These are phyloP conservation scores for Cylloceria caligata DNA, from an alignment of 2,888 invertebrate species.

Conservation along the genomic window DNA sequence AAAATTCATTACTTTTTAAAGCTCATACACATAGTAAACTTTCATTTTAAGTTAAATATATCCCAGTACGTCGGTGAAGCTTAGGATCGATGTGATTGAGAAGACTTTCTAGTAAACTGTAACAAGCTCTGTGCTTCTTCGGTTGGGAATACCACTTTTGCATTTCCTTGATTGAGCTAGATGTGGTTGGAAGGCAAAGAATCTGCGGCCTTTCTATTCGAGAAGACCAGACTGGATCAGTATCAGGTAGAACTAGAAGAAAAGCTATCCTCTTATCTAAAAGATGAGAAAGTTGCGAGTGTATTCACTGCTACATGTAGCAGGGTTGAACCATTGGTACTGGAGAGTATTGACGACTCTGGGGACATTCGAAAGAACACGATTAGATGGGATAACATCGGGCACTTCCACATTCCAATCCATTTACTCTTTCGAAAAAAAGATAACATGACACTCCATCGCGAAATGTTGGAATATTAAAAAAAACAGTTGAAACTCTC, in stretches of 20 bases:
- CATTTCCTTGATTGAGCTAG: constrained; percentile 38
- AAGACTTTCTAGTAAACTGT: neutral
- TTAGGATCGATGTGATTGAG: neutral
- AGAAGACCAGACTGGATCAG: neutral
- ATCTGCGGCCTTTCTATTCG: neutral
- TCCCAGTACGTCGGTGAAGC: neutral
- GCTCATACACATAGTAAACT: neutral
- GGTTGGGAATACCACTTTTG: constrained; percentile 2
- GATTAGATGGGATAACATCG: constrained; percentile 12
- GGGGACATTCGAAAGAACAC: neutral
- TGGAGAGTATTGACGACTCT: neutral
- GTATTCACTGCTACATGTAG: neutral
- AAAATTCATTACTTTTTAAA: neutral
- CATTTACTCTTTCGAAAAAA: neutral
- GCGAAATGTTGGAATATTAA: neutral
- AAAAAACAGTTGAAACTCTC: neutral
- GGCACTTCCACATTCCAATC: constrained; percentile 5
- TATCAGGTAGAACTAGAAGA: neutral
- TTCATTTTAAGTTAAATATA: constrained; percentile 1
- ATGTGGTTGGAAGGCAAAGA: neutral
- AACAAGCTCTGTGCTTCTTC: constrained; percentile 15
- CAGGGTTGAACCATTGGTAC: neutral
- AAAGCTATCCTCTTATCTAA: constrained; percentile 1
- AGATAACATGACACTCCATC: neutral
- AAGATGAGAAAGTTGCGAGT: constrained; percentile 9